Base-by-base conservation (phyloP, 2,797 vertebrate genomes). In the Scyliorhinus canicula region DNA sequence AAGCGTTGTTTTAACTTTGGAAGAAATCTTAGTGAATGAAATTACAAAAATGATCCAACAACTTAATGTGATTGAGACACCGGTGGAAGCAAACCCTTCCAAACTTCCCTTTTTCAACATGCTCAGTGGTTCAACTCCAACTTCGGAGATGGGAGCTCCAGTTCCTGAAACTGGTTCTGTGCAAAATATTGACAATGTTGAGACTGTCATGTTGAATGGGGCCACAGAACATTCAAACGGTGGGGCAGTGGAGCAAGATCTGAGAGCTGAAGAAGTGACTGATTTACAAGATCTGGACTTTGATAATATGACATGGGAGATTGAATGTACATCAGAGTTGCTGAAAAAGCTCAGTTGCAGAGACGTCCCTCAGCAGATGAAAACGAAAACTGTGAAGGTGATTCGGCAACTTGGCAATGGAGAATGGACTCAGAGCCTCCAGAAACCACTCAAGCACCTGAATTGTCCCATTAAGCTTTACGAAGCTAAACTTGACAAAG, bases 241-340 rank as follows among this genome's bases (percentile, higher is more conserved):
- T 44, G 63, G 11, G n/a, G 0, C 26, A 3, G 67, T 11, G 8
- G 12, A 44, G 47, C 88, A 85, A 50, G 60, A 85, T 26, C 74
- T 95, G 79, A 95, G 93, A 88, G 95, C 95, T 4, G 96, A 96
- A 55, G 95, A 96, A 5, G 40, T 95, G 57, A 95, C 95, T 74
- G 96, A 96, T 47, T n/a, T 74, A 44, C 63, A 95, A 60, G 94
- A 95, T 9, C 97, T 97, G 96, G 97, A 98, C 95, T 97, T 98
- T 26, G 97, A 98, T 96, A 97, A 97, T 93, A 98, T 98, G 98
- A 97, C 97, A 0, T 98, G 98, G 98, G 98, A 98, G 96, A 97
- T 98, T 0, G 98, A 98, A 88, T 98, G 98, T 40, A 98, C 98
- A 40, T 97, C 97, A 3, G 98, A 98, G 95, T 96, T 95, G 85